These are phyloP conservation scores for Phasianus colchicus DNA, from an alignment of 2,113 vertebrate species.

Conservation along the genomic window DNA sequence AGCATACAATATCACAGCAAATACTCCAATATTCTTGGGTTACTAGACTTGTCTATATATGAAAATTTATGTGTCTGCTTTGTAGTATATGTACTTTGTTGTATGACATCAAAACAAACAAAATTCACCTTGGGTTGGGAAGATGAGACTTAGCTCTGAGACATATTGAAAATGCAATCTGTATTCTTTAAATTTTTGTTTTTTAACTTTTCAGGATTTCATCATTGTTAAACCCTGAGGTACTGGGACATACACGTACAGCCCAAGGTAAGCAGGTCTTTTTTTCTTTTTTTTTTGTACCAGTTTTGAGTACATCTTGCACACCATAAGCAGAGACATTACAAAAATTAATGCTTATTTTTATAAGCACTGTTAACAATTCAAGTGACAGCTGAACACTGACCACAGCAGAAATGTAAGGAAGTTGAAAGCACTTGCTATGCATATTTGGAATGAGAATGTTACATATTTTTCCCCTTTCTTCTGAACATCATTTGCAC, in stretches of 20 bases:
- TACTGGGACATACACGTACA: not conserved
- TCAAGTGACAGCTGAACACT: not conserved
- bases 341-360: constrained; percentile 31
- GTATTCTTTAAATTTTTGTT: not conserved
- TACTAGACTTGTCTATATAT: no score
- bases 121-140: not conserved
- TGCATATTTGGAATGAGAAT: not conserved
- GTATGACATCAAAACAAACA: not conserved
- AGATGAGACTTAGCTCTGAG: not conserved
- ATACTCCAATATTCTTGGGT: no score
- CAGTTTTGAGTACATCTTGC: constrained; percentile 35
- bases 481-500: not conserved
- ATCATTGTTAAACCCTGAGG: constrained; percentile 41
- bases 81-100: not conserved
- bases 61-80: no score
- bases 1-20: no score
- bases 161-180: constrained; percentile 30
- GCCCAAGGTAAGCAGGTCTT: not conserved
- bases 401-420: not conserved
- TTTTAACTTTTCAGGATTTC: constrained; percentile 36
- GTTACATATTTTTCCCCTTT: not conserved
- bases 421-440: not conserved
- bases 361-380: constrained; percentile 38
- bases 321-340: constrained; percentile 39
- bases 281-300: not conserved